phyloP scores from a whole-genome alignment of 2,113 vertebrate species.

The Menura novaehollandiae region DNA sequence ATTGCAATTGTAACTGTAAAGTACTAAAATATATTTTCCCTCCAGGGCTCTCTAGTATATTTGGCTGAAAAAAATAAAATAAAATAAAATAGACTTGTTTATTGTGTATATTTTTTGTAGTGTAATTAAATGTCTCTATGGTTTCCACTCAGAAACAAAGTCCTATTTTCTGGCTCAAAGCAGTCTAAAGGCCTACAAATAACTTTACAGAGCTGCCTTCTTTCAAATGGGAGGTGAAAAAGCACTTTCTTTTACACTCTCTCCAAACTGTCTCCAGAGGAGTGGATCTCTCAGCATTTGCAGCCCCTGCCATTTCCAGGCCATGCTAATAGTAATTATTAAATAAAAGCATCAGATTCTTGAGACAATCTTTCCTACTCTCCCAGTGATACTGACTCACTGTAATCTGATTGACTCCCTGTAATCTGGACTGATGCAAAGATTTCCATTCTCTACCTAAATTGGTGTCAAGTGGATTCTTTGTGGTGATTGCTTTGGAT shows the following conservation, averaged over 20 bases:
- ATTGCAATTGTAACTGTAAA: constrained; percentile 63
- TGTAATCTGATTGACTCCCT: neutral
- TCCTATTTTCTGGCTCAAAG: neutral
- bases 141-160: constrained; percentile 22
- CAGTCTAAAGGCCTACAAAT: constrained; percentile 8
- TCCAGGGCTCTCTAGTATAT: constrained; percentile 32
- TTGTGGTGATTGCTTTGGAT: neutral
- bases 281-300: neutral
- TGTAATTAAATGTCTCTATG: constrained; percentile 62
- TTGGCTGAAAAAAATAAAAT: constrained; percentile 48
- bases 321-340: neutral
- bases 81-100: constrained; percentile 64
- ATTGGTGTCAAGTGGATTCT: neutral
- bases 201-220: neutral
- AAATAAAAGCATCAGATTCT: fast-evolving
- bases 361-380: neutral
- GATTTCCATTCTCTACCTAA: neutral
- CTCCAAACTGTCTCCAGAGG: neutral
- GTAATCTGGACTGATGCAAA: neutral
- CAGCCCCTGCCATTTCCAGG: neutral
- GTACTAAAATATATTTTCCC: constrained; percentile 58
- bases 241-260: neutral
- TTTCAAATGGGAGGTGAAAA: neutral
- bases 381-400: too few species aligned
- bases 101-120: constrained; percentile 54